These are phyloP conservation scores for Rhopalosiphum padi DNA, from an alignment of 1,140 invertebrate species.

Conservation along the genomic window DNA sequence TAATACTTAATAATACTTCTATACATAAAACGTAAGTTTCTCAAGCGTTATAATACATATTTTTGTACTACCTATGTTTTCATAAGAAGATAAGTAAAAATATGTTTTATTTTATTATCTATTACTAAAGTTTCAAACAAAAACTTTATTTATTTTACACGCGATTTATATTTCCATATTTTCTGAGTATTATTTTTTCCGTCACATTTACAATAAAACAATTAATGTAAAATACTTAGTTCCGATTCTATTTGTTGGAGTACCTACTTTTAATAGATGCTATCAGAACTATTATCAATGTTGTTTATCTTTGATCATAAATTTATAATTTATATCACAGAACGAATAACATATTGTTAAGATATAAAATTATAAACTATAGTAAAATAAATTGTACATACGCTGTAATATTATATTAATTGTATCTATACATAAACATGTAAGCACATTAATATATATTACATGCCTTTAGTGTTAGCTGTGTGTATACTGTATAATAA, in stretches of 20 bases:
- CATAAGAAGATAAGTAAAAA: not conserved
- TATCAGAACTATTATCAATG: not conserved
- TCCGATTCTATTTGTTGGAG: not conserved
- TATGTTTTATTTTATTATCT: slow-evolving; percentile 25
- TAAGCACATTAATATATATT: not conserved
- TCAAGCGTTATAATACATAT: not conserved
- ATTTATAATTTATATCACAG: too few species aligned
- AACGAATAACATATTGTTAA: not conserved
- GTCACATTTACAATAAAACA: not conserved
- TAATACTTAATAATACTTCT: not conserved
- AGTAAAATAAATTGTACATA: not conserved
- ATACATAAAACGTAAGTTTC: not conserved
- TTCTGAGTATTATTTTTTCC: not conserved
- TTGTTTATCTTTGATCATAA: not conserved
- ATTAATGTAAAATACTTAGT: not conserved
- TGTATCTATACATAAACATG: too few species aligned
- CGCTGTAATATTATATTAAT: not conserved
- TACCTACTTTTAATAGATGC: not conserved
- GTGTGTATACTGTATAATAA: too few species aligned
- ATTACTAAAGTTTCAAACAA: slow-evolving; percentile 16
- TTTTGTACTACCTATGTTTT: not conserved
- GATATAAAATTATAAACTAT: not conserved
- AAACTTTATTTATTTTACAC: slow-evolving; percentile 10
- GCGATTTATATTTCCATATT: not conserved
- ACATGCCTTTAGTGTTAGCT: too few species aligned